These are phyloP conservation scores for Drosophila pectinifera DNA, from an alignment of 1,140 invertebrate genomes.

Conservation along the genomic window DNA sequence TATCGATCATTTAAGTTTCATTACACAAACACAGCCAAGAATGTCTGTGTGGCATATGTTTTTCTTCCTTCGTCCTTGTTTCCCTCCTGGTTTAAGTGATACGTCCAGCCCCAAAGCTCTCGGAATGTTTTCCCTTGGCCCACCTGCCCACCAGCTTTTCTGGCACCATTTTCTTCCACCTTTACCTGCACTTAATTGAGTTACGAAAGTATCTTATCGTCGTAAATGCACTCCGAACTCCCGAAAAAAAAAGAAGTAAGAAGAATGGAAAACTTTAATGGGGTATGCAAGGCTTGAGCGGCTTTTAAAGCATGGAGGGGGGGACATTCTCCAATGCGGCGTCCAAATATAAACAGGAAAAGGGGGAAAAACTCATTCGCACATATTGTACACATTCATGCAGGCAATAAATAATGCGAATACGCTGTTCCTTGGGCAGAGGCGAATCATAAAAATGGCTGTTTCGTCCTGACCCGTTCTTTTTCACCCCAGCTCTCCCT, in stretches of 20 bases:
- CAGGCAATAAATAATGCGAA: constrained; percentile 70
- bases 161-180: constrained; percentile 18
- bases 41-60: constrained; percentile 3
- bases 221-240: constrained; percentile 62
- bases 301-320: constrained; percentile 32
- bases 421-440: constrained; percentile 14
- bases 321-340: constrained; percentile 14
- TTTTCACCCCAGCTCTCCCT: background rate
- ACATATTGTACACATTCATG: constrained; percentile 51
- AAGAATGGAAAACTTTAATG: constrained; percentile 52
- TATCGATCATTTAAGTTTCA: constrained; percentile 5
- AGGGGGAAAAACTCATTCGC: constrained; percentile 4
- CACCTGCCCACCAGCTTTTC: background rate
- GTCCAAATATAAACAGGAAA: constrained; percentile 42
- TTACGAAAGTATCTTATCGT: constrained; percentile 74
- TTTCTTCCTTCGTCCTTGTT: constrained; percentile 14
- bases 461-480: constrained; percentile 28
- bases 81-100: constrained; percentile 5
- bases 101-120: constrained; percentile 9
- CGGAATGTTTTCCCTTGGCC: constrained; percentile 2
- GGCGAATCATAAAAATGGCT: constrained; percentile 67
- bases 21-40: background rate
- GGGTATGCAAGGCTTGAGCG: constrained; percentile 35
- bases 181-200: constrained; percentile 65
- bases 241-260: constrained; percentile 1